Conservation (phyloP, 2,113 vertebrate species). For the Xiphophorus hellerii region DNA sequence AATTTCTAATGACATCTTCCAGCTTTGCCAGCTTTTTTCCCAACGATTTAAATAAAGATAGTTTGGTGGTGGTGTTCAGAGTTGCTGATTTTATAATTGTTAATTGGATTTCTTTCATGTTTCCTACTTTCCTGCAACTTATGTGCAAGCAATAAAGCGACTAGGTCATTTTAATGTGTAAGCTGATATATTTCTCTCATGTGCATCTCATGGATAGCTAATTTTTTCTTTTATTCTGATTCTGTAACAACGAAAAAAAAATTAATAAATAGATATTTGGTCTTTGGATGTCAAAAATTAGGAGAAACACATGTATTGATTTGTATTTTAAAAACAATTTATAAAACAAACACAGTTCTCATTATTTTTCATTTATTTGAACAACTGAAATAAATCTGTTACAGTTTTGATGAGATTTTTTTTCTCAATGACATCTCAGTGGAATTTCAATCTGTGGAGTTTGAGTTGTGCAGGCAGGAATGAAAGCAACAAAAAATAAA, state of each 20-base stretch:
- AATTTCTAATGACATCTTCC: neutral
- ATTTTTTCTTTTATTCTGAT: neutral
- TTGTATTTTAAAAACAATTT: neutral
- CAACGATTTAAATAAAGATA: neutral
- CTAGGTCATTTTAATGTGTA: neutral
- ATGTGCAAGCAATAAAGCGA: neutral
- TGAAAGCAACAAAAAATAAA: neutral
- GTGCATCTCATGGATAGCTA: neutral
- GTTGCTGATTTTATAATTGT: slow-evolving; percentile 3
- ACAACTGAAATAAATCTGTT: slow-evolving; percentile 40
- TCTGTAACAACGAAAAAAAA: neutral
- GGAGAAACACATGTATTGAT: neutral
- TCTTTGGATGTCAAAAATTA: neutral
- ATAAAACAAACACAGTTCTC: neutral
- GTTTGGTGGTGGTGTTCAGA: neutral
- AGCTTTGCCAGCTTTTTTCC: slow-evolving; percentile 8
- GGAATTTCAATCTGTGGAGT: too few species aligned
- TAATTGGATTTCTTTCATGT: slow-evolving; percentile 4
- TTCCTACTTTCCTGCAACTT: neutral
- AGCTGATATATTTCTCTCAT: neutral
- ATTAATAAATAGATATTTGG: neutral
- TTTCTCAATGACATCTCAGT: neutral
- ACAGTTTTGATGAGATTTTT: neutral
- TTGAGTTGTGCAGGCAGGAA: neutral
- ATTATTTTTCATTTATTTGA: slow-evolving; percentile 41